phyloP scores from a whole-genome alignment of 2,113 vertebrate genomes.

The Seriola quinqueradiata region DNA sequence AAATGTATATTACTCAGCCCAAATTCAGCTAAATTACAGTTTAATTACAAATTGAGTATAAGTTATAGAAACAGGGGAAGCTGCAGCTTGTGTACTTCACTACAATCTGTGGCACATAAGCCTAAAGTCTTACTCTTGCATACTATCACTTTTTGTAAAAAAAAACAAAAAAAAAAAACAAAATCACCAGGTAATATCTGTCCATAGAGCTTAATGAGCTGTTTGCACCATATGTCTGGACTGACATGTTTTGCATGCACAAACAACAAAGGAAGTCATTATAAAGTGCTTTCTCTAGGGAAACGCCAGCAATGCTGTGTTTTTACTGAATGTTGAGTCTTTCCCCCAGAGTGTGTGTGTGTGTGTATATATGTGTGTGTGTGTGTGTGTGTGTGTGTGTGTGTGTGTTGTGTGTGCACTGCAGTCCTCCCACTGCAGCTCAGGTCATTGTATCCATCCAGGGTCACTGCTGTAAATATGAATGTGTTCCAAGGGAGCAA shows the following conservation, averaged over 20 bases:
- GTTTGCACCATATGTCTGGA: constrained; percentile 9
- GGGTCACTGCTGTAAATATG: constrained; percentile 18
- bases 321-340: not conserved
- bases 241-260: constrained; percentile 11
- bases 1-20: too few species aligned
- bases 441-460: constrained; percentile 14
- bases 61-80: not conserved
- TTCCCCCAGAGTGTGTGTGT: not conserved
- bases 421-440: constrained; percentile 28
- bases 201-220: not conserved
- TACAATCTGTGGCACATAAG: not conserved
- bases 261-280: constrained; percentile 33
- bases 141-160: not conserved
- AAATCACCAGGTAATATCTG: constrained; percentile 21
- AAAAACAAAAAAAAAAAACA: not conserved
- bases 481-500: not conserved
- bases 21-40: too few species aligned
- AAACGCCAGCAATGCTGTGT: not conserved
- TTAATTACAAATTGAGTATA: not conserved
- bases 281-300: constrained; percentile 11
- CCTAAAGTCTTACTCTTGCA: not conserved
- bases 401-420: not conserved
- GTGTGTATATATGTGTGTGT: not conserved
- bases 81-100: not conserved
- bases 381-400: constrained; percentile 8